phyloP scores from a whole-genome alignment of 2,888 invertebrate species.

The Phymatocera aterrima region DNA sequence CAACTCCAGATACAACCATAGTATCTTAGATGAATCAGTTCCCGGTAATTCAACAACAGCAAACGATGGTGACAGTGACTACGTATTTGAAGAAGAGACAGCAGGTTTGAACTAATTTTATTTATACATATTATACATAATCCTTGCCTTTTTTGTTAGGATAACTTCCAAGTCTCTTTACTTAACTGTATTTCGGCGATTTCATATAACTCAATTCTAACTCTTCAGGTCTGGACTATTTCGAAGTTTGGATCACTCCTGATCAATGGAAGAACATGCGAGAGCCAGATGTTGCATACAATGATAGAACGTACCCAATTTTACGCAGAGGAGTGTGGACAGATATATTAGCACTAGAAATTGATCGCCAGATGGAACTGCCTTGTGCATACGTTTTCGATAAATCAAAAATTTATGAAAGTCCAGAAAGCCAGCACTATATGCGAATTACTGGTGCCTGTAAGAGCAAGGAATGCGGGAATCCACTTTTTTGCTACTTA shows the following conservation, averaged over 20 bases:
- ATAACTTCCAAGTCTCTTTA: conserved; percentile 5
- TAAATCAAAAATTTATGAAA: conserved; percentile 6
- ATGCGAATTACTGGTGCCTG: conserved; percentile 13
- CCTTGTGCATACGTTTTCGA: conserved; percentile 15
- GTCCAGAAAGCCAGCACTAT: not conserved
- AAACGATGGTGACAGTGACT: conserved; percentile 17
- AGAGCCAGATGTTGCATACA: conserved; percentile 29
- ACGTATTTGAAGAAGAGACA: conserved; percentile 26
- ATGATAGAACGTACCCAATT: conserved; percentile 29
- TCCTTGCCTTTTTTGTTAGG: not conserved
- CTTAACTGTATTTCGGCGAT: not conserved
- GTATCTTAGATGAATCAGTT: conserved; percentile 27
- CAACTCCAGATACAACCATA: conserved; percentile 7
- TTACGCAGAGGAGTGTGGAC: conserved; percentile 28
- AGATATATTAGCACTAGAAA: conserved; percentile 28
- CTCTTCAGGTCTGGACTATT: conserved; percentile 23
- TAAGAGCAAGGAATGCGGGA: conserved; percentile 3
- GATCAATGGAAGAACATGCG: conserved; percentile 24
- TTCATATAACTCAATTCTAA: not conserved
- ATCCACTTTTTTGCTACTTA: conserved; percentile 12
- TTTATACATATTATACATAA: conserved; percentile 7
- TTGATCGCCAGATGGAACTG: conserved; percentile 35
- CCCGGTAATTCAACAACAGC: not conserved
- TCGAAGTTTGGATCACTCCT: conserved; percentile 15
- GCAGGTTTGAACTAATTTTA: conserved; percentile 5